Evolutionary conservation across 2,113 vertebrate species (phyloP).

Genomic region (Fregata magnificens): DNA sequence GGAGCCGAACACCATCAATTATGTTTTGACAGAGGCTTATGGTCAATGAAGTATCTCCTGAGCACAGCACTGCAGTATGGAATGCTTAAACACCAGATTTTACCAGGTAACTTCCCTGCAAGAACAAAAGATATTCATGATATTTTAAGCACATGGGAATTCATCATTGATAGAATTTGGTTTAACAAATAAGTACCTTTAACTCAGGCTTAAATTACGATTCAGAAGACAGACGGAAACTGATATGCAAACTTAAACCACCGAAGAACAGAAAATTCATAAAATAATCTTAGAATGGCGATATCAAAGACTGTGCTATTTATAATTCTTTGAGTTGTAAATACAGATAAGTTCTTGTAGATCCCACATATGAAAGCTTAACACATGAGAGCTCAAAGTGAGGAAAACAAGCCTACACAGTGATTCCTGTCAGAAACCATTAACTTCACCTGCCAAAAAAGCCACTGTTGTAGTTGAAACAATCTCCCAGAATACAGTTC

Average conservation of each 20-base stretch:
- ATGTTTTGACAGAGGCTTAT: background rate
- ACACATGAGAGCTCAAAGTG: slow-evolving; percentile 3
- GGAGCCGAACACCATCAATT: background rate
- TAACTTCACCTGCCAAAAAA: slow-evolving; percentile 34
- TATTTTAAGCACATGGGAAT: background rate
- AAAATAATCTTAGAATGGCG: background rate
- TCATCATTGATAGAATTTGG: background rate
- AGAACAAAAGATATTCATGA: background rate
- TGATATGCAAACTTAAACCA: background rate
- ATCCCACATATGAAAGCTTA: slow-evolving; percentile 1
- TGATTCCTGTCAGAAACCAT: slow-evolving; percentile 32
- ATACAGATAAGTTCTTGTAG: slow-evolving; percentile 15
- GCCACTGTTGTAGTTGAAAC: background rate
- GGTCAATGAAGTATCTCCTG: background rate
- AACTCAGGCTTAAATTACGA: background rate
- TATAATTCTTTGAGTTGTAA: background rate
- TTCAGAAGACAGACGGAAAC: background rate
- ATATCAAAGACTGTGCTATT: background rate
- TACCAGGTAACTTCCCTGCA: background rate
- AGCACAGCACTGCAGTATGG: background rate
- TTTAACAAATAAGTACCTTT: background rate
- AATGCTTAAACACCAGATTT: background rate
- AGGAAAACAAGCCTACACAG: slow-evolving; percentile 27
- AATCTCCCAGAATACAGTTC: slow-evolving; percentile 1
- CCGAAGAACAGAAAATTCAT: background rate